Base-by-base conservation (phyloP, 2,113 vertebrate species). In the Pollimyrus isidori region DNA sequence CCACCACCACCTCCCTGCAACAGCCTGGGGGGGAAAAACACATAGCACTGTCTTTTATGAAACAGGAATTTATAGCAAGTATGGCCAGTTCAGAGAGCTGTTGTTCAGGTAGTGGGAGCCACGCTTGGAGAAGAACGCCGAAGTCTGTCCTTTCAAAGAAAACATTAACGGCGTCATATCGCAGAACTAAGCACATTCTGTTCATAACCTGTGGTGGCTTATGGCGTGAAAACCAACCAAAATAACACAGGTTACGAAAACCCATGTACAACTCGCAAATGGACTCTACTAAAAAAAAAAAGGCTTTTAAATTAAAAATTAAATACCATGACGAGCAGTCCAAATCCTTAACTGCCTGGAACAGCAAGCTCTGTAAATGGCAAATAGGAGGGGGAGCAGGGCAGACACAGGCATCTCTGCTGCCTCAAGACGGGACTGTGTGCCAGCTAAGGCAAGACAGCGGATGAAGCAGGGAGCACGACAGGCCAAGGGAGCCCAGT, bases 61-160 rank as follows among this genome's bases (percentile, higher is more conserved):
- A 92, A 93, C 49, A 49, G 69, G 90, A 94, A 90, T 88, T 88
- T 87, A 39, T 26, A 62, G 87, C 49, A 6, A 91, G 91, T 89
- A 87, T 65, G 89, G 92, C 90, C 88, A 49, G 91, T 93, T 93
- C 92, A 89, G 52, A 90, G 89, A 90, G 92, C 86, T 90, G 89
- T 90, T 89, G 86, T 89, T 89, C 91, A 91, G 88, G 89, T 92
- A 56, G 86, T 85, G 88, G 91, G 92, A 91, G 92, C 92, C 90
- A 93, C 88, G 11, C 7, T 65, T 45, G 90, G 88, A 89, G 80
- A 91, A 76, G 86, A 89, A 89, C n/a, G 46, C 23, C 84, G 88
- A 2, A 21, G 0, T 48, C 89, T 88, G 76, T 10, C 23, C 35
- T 90, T 90, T 91, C 53, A 48, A 90, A 89, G 5, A 89, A 10